phyloP scores from a whole-genome alignment of 1,140 invertebrate genomes.

The Nylanderia fulva region DNA sequence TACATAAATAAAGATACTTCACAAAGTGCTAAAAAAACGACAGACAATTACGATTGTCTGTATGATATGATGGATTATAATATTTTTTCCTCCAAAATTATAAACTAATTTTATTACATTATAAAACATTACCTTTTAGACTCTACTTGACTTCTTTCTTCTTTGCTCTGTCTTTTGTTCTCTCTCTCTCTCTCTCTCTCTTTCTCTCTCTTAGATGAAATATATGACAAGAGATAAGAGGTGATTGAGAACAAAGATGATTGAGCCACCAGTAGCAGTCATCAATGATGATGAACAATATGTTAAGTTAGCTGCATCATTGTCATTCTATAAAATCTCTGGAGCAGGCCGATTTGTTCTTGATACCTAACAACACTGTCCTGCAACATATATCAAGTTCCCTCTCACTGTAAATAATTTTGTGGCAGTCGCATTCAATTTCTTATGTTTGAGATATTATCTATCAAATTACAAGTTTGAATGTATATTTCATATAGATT shows the following conservation, averaged over 20 bases:
- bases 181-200: conserved; percentile 67
- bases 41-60: conserved; percentile 67
- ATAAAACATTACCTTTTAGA: conserved; percentile 78
- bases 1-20: conserved; percentile 49
- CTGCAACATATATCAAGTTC: conserved; percentile 81
- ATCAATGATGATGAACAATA: conserved; percentile 75
- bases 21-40: conserved; percentile 31
- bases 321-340: conserved; percentile 71
- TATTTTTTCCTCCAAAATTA: conserved; percentile 75
- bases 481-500: neutral
- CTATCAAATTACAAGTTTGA: neutral
- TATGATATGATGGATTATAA: conserved; percentile 76
- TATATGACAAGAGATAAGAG: conserved; percentile 78
- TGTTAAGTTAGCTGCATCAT: conserved; percentile 77
- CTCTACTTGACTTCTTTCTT: conserved; percentile 78
- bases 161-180: conserved; percentile 56
- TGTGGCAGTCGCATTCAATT: conserved; percentile 45
- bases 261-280: conserved; percentile 31
- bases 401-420: conserved; percentile 73
- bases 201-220: conserved; percentile 78
- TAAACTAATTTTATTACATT: conserved; percentile 81
- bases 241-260: conserved; percentile 78
- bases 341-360: conserved; percentile 69
- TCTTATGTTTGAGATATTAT: neutral
- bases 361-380: conserved; percentile 80